Base-by-base conservation (phyloP, 2,797 vertebrate genomes). In the Microtus californicus region DNA sequence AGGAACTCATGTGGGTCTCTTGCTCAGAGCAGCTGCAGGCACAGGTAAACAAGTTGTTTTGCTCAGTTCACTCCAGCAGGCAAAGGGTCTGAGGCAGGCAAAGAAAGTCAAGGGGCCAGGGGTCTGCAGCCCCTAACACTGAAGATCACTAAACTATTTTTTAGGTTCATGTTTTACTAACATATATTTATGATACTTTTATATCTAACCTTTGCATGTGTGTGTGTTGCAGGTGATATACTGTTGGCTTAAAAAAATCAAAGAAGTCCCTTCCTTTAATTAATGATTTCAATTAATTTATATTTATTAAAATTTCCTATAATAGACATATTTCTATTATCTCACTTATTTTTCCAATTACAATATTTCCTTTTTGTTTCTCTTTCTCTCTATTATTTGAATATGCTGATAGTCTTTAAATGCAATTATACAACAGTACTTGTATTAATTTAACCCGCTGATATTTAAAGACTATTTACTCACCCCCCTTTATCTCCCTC, bases 241-340 rank as follows among this genome's bases (percentile, higher is more conserved):
- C 59, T 77, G 14, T 25, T 86, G n/a, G 25, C 61, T 92, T 89
- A 65, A 82, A 94, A 77, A 63, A 77, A 56, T 77, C 12, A 79
- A 71, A 89, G 29, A 71, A 17, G 11, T 51, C 74, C 17, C 76
- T 7, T 31, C 54, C 78, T 85, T 56, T 77, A 95, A 93, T 78
- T 91, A 90, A 79, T 87, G 56, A 80, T 17, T 93, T 95, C 37
- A 27, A 61, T 63, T 87, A 65, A 43, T 73, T 90, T 95, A 45
- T 90, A 78, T 78, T 81, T 90, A 87, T 90, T 92, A 37, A 87
- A 69, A 91, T 51, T 74, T 78, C 21, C 79, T 59, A 13, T 59
- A 40, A 7, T 96, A 85, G n/a, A 91, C 19, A 78, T 61, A 67
- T n/a, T 82, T 93, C 27, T 91, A 1, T 79, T 48, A 78, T 86